These are phyloP conservation scores for Hemiscyllium ocellatum DNA, from an alignment of 2,113 vertebrate species.

Conservation along the genomic window DNA sequence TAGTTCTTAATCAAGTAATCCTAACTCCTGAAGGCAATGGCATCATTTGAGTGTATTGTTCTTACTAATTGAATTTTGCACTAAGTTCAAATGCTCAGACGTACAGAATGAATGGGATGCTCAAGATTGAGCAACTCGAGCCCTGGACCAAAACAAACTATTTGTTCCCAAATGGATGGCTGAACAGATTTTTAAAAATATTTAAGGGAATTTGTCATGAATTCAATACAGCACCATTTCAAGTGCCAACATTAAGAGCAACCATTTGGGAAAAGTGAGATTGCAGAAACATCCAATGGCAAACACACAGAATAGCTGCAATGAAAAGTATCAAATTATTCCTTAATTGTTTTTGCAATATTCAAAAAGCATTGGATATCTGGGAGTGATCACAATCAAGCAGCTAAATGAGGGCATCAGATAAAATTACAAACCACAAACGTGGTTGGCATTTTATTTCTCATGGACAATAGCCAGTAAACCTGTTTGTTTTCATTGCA, in stretches of 20 bases:
- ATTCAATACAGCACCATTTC: slow-evolving; percentile 2
- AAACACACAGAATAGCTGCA: background rate
- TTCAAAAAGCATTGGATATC: background rate
- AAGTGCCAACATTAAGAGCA: background rate
- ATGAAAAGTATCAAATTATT: background rate
- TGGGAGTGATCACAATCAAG: background rate
- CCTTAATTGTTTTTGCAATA: background rate
- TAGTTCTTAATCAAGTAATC: background rate
- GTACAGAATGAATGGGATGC: too few relatives aligned
- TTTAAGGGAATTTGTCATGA: background rate
- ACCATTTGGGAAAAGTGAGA: background rate
- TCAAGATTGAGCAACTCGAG: background rate
- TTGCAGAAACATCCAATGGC: background rate
- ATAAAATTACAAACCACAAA: background rate
- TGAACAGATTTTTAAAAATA: background rate
- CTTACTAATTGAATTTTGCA: background rate
- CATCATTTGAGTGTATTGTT: background rate
- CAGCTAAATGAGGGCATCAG: background rate
- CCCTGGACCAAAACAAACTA: slow-evolving; percentile 32
- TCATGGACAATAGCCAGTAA: background rate
- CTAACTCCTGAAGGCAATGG: background rate
- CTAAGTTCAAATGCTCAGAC: too few relatives aligned
- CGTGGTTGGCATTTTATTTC: background rate
- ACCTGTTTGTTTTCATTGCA: background rate
- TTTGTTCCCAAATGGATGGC: slow-evolving; percentile 39